Evolutionary conservation across 1,140 invertebrate species (phyloP), one percentile per base, ranked within the genome.

Genomic region (Drosophila willistoni): DNA sequence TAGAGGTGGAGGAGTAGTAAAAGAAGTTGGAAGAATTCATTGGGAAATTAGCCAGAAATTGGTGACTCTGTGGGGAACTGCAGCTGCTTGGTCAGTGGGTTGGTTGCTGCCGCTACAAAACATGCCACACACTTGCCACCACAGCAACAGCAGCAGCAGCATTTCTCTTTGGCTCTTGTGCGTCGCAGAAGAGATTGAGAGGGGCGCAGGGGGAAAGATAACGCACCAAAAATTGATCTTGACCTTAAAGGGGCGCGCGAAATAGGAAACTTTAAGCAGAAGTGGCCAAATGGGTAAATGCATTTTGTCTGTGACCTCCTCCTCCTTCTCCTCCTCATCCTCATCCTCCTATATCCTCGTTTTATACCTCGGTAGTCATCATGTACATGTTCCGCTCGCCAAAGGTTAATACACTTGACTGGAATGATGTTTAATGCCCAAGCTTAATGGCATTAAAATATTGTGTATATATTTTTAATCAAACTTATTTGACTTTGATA

Each of bases 401-500:
- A 74, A 77, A 66, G 83, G 83, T 87, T 83, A 87, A 87, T 87
- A 80, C 83, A 71, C 75, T 86, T 79, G 79, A 64, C 84, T 83
- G 67, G 79, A 79, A 80, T 83, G 62, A 83, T 89, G 83, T 87
- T 87, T 87, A 89, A 83, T 83, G 73, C 17, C 17, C 44, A 7
- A 51, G 44, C 75, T 77, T 87, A 87, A 87, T 87, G 79, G 83
- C 84, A 89, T 71, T 87, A 87, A 89, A 87, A 87, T 87, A 51
- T 51, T 51, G 44, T 51, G 44, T 51, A 51, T 51, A 51, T 51
- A 87, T 83, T 87, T 83, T 80, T 89, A 89, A 89, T 83, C 79
- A 89, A 89, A 79, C 83, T 77, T 87, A 74, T 74, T 74, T 83
- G 80, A 83, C 80, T 83, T 83, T 83, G 80, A 83, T 83, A 83